A percentile compares a stretch with the other conserved stretches of the same genome.
These are phyloP conservation scores for Whitmania pigra DNA, from an alignment of 1,140 invertebrate species.

Conservation along the genomic window DNA sequence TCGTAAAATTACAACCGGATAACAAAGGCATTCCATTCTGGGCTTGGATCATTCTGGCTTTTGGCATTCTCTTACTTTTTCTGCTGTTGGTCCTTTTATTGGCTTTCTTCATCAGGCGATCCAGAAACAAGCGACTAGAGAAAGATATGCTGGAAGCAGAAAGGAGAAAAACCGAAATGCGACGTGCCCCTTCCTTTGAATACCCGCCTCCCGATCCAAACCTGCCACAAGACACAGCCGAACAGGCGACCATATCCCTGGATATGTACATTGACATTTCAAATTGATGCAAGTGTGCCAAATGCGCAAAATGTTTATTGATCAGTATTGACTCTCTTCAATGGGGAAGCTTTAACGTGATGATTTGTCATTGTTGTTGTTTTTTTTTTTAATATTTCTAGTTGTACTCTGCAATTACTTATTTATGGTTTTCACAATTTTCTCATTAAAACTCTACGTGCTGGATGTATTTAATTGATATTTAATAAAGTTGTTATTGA, in stretches of 20 bases:
- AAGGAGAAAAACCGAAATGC: background rate
- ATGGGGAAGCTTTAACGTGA: too few species aligned
- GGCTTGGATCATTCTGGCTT: background rate
- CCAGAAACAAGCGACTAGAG: background rate
- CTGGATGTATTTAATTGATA: too few species aligned
- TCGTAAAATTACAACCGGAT: too few species aligned
- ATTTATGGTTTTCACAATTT: too few species aligned
- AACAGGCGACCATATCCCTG: background rate
- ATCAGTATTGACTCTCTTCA: too few species aligned
- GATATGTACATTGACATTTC: background rate
- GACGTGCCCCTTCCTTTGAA: background rate
- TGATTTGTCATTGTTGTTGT: too few species aligned
- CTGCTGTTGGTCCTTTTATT: background rate
- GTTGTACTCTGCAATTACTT: too few species aligned
- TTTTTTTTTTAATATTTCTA: too few species aligned
- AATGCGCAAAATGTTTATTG: too few species aligned
- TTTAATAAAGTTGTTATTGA: too few species aligned
- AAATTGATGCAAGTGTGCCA: too few species aligned
- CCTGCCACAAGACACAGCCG: background rate
- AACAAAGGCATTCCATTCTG: background rate
- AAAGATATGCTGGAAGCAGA: background rate
- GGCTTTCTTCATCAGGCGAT: background rate
- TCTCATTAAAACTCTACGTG: too few species aligned
- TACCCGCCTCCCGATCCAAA: background rate
- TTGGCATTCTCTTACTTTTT: background rate